Evolutionary conservation across 1,140 invertebrate species (phyloP), one percentile per base, ranked within the genome.

Genomic region (Panagrolaimus sp.): DNA sequence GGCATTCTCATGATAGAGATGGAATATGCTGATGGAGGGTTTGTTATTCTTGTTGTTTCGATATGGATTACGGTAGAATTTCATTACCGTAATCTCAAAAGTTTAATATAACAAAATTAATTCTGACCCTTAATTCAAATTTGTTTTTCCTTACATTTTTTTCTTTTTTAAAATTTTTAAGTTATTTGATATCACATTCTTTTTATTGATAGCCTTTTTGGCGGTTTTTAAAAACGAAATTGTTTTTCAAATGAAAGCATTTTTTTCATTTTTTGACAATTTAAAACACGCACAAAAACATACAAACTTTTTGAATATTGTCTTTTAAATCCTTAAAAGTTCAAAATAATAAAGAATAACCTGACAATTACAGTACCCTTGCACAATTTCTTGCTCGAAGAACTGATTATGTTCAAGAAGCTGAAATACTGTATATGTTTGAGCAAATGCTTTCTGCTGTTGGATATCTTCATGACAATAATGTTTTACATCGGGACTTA

Each of bases 261-360:
- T 90, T 6, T 91, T 90, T 15, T 90, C 90, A 1, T 90, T 90
- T 83, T 91, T 91, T 81, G 89, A 91, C 70, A 90, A 89, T 72
- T 69, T 69, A 69, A 69, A n/a, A 14, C 21, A 32, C 43, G 28
- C 24, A 69, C 69, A 43, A 71, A 43, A n/a, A 15, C 10, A 48
- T 10, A 15, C 24, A 26, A 15, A 38, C 8, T 43, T 46, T 38
- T 70, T 52, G 43, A 43, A 24, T 43, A 43, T 62, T 52, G 45
- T 72, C 68, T 83, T 85, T 24, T 77, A 90, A 4, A 38, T 38
- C n/a, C n/a, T n/a, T 38, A 4, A 38, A 38, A 38, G 7, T 4
- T 89, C 90, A 89, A 82, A 89, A 90, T 84, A 89, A 90, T 12
- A 89, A 89, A 78, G 85, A 88, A 45, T 91, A 91, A 79, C 89